phyloP scores from a whole-genome alignment of 2,888 invertebrate species.

The Phortica okadai region DNA sequence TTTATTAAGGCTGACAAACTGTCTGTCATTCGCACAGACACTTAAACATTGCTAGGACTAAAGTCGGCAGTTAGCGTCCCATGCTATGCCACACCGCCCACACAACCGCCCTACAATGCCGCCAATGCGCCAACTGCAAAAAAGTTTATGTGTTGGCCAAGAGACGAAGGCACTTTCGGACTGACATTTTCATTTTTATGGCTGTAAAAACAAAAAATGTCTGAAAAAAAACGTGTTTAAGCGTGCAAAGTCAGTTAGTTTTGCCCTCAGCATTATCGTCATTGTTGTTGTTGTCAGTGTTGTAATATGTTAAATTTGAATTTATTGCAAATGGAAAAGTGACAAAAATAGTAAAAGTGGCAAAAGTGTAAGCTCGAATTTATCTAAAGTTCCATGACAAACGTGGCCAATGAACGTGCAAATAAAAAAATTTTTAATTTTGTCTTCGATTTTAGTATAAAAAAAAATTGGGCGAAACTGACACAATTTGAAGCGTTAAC shows the following conservation, averaged over 20 bases:
- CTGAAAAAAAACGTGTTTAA: not conserved
- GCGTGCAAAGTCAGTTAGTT: not conserved
- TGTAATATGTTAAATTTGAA: slow-evolving; percentile 50
- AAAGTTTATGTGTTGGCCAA: not conserved
- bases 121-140: not conserved
- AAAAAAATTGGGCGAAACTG: not conserved
- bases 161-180: slow-evolving; percentile 19
- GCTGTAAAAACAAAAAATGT: slow-evolving; percentile 1
- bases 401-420: slow-evolving; percentile 6
- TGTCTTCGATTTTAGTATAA: not conserved
- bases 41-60: not conserved
- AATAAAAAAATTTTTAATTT: not conserved
- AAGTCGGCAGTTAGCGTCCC: too few species aligned
- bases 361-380: not conserved
- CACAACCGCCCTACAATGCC: not conserved
- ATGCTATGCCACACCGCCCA: not conserved
- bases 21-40: slow-evolving; percentile 12
- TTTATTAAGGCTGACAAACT: slow-evolving; percentile 27
- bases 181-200: slow-evolving; percentile 53
- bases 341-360: too few species aligned
- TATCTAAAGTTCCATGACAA: not conserved
- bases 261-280: not conserved
- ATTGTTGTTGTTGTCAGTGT: not conserved
- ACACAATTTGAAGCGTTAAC: not conserved
- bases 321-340: slow-evolving; percentile 46